Evolutionary conservation across 1,140 invertebrate genomes (phyloP).

Genomic region (Sycophila sp.): DNA sequence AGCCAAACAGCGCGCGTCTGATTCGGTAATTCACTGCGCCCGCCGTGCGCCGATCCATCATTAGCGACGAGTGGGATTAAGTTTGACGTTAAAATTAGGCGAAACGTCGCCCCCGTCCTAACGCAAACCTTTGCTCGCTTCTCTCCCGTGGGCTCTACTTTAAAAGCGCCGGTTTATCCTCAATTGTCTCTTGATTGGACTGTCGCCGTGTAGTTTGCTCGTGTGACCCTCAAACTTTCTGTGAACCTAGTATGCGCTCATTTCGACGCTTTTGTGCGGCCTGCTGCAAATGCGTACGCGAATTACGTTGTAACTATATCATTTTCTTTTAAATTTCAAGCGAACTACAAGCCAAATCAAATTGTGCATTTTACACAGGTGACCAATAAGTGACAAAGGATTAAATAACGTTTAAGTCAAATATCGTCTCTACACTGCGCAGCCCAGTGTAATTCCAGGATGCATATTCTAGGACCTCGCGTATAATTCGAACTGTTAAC

Average conservation of each 20-base stretch:
- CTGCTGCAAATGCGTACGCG: too few relatives aligned
- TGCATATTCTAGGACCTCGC: too few relatives aligned
- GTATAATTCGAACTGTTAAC: too few relatives aligned
- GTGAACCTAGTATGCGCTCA: background rate
- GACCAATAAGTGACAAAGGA: too few relatives aligned
- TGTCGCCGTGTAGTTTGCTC: background rate
- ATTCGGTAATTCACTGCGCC: conserved; percentile 1
- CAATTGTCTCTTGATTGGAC: background rate
- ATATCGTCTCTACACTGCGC: too few relatives aligned
- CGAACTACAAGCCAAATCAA: too few relatives aligned
- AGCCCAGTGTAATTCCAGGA: too few relatives aligned
- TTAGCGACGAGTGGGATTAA: conserved; percentile 35
- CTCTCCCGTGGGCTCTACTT: background rate
- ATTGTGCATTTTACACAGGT: too few relatives aligned
- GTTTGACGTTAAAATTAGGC: conserved; percentile 49
- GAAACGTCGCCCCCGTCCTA: background rate
- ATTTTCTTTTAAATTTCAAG: too few relatives aligned
- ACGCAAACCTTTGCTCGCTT: background rate
- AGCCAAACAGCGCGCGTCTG: background rate
- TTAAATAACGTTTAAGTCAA: too few relatives aligned
- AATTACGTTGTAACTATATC: too few relatives aligned
- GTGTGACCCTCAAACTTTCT: background rate
- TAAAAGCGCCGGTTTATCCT: background rate
- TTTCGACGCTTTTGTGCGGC: background rate
- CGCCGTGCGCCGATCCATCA: background rate